Base-by-base conservation (phyloP, 2,113 vertebrate species). In the Panthera tigris region DNA sequence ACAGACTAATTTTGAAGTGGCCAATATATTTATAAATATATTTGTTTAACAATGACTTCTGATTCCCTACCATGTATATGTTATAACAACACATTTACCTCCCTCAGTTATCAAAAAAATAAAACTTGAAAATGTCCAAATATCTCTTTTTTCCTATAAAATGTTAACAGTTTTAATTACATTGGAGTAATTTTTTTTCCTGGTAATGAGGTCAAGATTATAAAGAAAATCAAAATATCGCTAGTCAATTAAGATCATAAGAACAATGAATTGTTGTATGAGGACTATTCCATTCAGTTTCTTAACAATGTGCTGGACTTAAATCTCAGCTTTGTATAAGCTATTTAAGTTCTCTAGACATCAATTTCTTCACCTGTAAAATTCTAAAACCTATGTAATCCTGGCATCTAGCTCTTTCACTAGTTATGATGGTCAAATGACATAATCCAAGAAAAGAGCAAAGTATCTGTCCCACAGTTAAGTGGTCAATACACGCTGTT, bases 221-320 rank as follows among this genome's bases (percentile, higher is more conserved):
- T 68, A 90, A 82, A 73, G n/a, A 89, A 96, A 95, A 82, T 13
- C 8, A 82, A 95, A 89, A n/a, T 79, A 89, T 87, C 90, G 74
- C 21, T 78, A 92, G 68, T 61, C 29, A 92, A 78, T 89, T 79
- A 94, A 78, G n/a, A 86, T 89, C 9, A 25, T 78, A 89, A 93
- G 31, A 95, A 94, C 31, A 97, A 86, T 36, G 36, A 97, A 86
- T 16, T 73, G 9, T 21, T 93, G 0, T 8, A 71, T 96, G 84
- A 95, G 1, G 45, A 57, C n/a, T 83, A 90, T 1, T 84, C 45
- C 29, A 87, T 19, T 74, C 57, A 61, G 39, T 74, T 97, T 94
- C 61, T 91, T 85, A 87, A 89, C 50, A 89, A 85, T 15, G 33
- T 89, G 16, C 25, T 21, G 76, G 36, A 21, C 39, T 87, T 89